Conservation (phyloP, 2,113 vertebrate species). For the Hemicordylus capensis region DNA sequence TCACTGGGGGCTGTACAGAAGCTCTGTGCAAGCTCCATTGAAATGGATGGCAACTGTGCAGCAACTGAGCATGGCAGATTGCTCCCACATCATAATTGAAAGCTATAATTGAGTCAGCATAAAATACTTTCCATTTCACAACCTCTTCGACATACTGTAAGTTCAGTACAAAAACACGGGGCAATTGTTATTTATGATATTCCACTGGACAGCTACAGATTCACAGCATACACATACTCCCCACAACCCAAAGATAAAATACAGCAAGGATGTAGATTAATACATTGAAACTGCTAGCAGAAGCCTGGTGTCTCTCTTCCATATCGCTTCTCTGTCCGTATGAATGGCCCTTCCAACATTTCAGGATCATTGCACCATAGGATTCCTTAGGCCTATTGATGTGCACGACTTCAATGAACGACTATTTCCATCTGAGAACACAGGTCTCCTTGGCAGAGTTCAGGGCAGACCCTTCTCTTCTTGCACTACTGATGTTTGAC, state of each 20-base stretch:
- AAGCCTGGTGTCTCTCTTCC: slow-evolving; percentile 32
- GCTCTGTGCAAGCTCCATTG: neutral
- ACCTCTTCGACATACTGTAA: slow-evolving; percentile 16
- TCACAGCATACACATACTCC: neutral
- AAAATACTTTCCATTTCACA: neutral
- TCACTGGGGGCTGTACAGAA: neutral
- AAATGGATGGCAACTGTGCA: neutral
- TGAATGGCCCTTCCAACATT: neutral
- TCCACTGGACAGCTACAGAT: slow-evolving; percentile 16
- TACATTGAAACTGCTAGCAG: slow-evolving; percentile 47
- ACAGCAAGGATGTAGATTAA: neutral
- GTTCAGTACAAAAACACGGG: slow-evolving; percentile 6
- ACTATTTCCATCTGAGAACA: neutral
- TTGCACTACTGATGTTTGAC: slow-evolving; percentile 36
- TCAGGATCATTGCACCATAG: neutral
- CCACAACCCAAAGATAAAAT: slow-evolving; percentile 6
- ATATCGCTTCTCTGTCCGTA: slow-evolving; percentile 21
- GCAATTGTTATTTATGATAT: neutral
- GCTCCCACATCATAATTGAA: slow-evolving; percentile 6
- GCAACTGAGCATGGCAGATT: slow-evolving; percentile 30
- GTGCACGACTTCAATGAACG: neutral
- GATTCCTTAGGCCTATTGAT: slow-evolving; percentile 16
- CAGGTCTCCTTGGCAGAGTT: neutral
- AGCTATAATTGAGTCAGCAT: slow-evolving; percentile 7
- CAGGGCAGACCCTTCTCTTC: slow-evolving; percentile 10